Evolutionary conservation across 2,888 invertebrate genomes (phyloP).

Genomic region (Drosophila neutralis): DNA sequence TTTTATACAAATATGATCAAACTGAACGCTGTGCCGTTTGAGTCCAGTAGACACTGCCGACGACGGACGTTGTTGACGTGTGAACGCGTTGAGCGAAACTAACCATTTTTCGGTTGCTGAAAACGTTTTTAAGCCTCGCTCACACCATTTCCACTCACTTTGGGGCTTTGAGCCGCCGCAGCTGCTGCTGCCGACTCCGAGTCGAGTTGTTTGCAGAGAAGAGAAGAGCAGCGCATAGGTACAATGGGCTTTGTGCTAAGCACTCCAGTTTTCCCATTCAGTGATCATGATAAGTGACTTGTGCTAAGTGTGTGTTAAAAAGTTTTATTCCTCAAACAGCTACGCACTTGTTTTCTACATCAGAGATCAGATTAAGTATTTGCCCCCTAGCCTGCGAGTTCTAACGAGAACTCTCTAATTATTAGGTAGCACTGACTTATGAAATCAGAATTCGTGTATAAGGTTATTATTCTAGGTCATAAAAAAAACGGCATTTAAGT

Average conservation of each 20-base stretch:
- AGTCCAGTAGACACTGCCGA: slow-evolving; percentile 47
- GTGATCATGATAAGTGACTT: not conserved
- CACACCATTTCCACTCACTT: slow-evolving; percentile 62
- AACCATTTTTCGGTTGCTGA: slow-evolving; percentile 80
- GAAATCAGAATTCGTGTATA: not conserved
- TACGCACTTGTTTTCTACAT: slow-evolving; percentile 8
- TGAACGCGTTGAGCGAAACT: slow-evolving; percentile 84
- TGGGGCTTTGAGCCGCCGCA: slow-evolving; percentile 10
- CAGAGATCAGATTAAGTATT: slow-evolving; percentile 21
- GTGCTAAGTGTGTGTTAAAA: not conserved
- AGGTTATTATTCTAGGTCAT: not conserved
- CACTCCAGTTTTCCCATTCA: slow-evolving; percentile 5
- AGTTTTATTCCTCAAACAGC: not conserved
- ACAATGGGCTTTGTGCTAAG: slow-evolving; percentile 11
- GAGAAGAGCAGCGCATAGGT: not conserved
- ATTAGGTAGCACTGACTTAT: not conserved
- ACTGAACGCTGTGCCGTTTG: slow-evolving; percentile 1
- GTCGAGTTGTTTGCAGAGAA: not conserved
- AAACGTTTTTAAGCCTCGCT: slow-evolving; percentile 84
- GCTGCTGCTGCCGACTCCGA: not conserved
- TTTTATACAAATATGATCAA: slow-evolving; percentile 7
- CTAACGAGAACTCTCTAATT: not conserved
- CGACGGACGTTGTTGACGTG: slow-evolving; percentile 79
- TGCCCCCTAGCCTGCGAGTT: not conserved
- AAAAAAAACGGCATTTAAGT: not conserved